These are phyloP conservation scores for Deroptyus accipitrinus DNA, from an alignment of 2,113 vertebrate genomes.

Conservation along the genomic window DNA sequence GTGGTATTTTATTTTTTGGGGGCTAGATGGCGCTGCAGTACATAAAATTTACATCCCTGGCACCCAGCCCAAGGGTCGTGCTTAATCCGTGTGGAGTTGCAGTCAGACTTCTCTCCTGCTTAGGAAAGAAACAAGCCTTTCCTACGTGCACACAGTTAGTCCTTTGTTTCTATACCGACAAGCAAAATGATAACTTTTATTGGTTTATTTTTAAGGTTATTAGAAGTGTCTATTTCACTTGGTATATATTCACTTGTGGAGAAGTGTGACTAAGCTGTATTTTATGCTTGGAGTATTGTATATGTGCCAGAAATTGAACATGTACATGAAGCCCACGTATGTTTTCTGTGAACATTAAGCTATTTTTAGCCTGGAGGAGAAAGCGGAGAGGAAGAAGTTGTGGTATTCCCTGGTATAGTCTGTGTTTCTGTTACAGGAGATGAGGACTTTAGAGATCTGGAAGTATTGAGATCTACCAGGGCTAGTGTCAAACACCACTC, in stretches of 20 bases:
- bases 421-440: not conserved
- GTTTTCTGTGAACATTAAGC: not conserved
- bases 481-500: not conserved
- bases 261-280: not conserved
- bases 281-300: not conserved
- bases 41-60: not conserved
- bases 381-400: not conserved
- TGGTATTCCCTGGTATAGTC: not conserved
- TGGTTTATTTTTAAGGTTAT: not conserved
- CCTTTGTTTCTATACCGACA: not conserved
- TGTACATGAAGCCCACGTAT: not conserved
- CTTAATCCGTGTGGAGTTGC: not conserved
- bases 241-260: not conserved
- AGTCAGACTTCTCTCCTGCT: not conserved
- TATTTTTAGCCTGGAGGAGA: not conserved
- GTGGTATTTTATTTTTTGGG: not conserved
- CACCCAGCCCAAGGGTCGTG: not conserved
- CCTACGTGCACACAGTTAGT: not conserved
- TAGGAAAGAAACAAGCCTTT: not conserved
- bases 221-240: not conserved
- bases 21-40: slow-evolving; percentile 64
- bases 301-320: not conserved
- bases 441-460: not conserved
- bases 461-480: not conserved
- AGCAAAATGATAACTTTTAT: not conserved